phyloP scores from a whole-genome alignment of 2,888 invertebrate genomes.

The Sinhomidia bicolor region DNA sequence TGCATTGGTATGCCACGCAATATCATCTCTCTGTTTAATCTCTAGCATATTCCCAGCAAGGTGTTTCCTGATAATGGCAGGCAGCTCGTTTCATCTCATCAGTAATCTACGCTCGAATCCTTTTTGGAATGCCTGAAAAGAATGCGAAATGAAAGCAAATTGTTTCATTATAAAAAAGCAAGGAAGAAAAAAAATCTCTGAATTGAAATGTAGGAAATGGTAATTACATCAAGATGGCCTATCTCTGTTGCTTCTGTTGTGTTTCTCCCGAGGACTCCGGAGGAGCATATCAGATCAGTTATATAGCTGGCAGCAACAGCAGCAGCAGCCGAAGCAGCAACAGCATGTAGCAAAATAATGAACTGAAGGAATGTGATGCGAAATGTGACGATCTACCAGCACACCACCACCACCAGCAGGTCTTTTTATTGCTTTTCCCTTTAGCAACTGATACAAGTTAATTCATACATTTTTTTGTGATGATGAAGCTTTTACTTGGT shows the following conservation, averaged over 20 bases:
- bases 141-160: slow-evolving; percentile 61
- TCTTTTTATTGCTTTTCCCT: slow-evolving; percentile 52
- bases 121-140: slow-evolving; percentile 13
- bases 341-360: not conserved
- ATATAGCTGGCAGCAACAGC: not conserved
- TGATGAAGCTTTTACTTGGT: not conserved
- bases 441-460: slow-evolving; percentile 34
- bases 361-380: slow-evolving; percentile 45
- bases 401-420: slow-evolving; percentile 16
- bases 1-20: slow-evolving; percentile 36
- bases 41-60: not conserved
- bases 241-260: not conserved
- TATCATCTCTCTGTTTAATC: not conserved
- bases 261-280: not conserved
- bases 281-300: not conserved
- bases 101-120: slow-evolving; percentile 20
- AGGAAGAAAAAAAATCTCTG: slow-evolving; percentile 30
- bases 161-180: slow-evolving; percentile 44
- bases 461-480: slow-evolving; percentile 45
- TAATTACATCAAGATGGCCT: slow-evolving; percentile 21
- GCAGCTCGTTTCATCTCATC: not conserved
- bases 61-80: not conserved
- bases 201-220: slow-evolving; percentile 49
- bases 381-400: slow-evolving; percentile 18
- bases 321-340: too few relatives aligned